Conservation (phyloP, 1,140 invertebrate genomes). For the Drosophila triauraria region DNA sequence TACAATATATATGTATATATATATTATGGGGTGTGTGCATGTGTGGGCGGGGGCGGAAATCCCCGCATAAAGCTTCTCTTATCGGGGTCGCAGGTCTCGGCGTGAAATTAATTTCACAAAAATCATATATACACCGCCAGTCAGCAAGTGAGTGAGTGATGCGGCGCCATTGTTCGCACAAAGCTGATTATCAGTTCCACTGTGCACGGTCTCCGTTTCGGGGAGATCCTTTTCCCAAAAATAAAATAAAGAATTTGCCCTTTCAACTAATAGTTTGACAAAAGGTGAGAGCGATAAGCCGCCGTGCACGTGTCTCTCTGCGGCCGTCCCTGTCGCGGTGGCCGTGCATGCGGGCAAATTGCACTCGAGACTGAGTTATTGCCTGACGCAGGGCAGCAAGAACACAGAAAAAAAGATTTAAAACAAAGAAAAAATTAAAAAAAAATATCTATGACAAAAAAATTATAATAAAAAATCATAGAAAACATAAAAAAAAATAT, state of each 20-base stretch:
- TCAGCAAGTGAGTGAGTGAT: slow-evolving; percentile 8
- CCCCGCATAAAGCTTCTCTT: slow-evolving; percentile 39
- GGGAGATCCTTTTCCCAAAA: not conserved
- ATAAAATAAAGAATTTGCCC: slow-evolving; percentile 16
- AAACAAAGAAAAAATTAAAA: not conserved
- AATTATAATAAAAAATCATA: no score
- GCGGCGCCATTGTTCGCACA: slow-evolving; percentile 29
- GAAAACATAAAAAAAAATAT: no score
- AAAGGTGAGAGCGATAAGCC: slow-evolving; percentile 69
- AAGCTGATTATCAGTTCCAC: slow-evolving; percentile 43
- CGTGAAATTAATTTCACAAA: slow-evolving; percentile 56
- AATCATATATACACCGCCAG: slow-evolving; percentile 13
- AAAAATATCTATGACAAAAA: not conserved
- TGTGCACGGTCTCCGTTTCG: slow-evolving; percentile 8
- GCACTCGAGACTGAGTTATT: slow-evolving; percentile 83
- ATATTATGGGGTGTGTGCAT: not conserved
- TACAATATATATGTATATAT: slow-evolving; percentile 1
- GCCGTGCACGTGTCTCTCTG: slow-evolving; percentile 41
- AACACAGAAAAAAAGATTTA: slow-evolving; percentile 20
- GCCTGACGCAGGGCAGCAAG: slow-evolving; percentile 57
- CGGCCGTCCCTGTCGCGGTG: slow-evolving; percentile 3
- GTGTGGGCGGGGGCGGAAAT: slow-evolving; percentile 9
- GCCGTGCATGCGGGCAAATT: slow-evolving; percentile 62
- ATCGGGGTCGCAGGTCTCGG: slow-evolving; percentile 30
- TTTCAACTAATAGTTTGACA: slow-evolving; percentile 68